phyloP scores from a whole-genome alignment of 1,140 invertebrate species.

The Lithobius niger region DNA sequence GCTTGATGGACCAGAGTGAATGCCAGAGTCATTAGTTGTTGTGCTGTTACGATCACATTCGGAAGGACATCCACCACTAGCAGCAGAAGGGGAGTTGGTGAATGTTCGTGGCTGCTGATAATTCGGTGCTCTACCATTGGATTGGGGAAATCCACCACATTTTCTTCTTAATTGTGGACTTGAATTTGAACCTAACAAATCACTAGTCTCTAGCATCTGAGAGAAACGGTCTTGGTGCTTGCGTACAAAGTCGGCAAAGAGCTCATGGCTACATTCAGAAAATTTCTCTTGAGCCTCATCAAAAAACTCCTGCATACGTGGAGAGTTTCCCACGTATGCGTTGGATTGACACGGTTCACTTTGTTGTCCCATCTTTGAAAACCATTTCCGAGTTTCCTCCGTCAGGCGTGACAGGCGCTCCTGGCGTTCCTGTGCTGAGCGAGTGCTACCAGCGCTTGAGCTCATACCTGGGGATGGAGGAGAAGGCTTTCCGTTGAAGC shows the following conservation, averaged over 20 bases:
- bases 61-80: neutral
- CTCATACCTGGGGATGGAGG: neutral
- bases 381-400: neutral
- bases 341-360: neutral
- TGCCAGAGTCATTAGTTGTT: neutral
- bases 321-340: neutral
- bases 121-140: neutral
- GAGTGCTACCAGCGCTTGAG: neutral
- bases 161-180: neutral
- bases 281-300: neutral
- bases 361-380: neutral
- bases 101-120: no score
- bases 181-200: neutral
- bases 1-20: no score
- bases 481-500: neutral
- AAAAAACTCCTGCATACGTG: neutral
- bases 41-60: no score
- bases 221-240: neutral
- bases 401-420: neutral
- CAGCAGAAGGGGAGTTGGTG: neutral
- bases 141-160: neutral
- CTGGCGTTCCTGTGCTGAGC: neutral
- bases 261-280: neutral
- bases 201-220: neutral
- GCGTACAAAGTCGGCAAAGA: neutral